Percentiles rank a stretch among this genome's conserved stretches.
Conservation (phyloP, 2,888 invertebrate species). For the Rhamnusium bicolor region DNA sequence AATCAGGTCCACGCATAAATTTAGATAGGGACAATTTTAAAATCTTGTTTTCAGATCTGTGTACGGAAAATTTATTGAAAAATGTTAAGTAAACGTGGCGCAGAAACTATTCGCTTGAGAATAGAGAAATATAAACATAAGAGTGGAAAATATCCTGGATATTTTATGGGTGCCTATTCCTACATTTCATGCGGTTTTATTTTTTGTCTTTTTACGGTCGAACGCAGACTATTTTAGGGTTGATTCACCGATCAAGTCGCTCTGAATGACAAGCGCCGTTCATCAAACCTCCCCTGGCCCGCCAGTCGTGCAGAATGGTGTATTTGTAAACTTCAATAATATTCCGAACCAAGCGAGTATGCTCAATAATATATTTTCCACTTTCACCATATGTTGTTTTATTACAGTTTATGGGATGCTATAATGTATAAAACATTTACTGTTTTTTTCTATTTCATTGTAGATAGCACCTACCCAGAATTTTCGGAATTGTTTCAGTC, state of each 20-base stretch:
- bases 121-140: slow-evolving; percentile 18
- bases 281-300: slow-evolving; percentile 55
- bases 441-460: neutral
- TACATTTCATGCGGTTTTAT: slow-evolving; percentile 50
- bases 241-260: slow-evolving; percentile 63
- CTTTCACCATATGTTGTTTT: slow-evolving; percentile 14
- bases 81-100: slow-evolving; percentile 9
- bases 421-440: neutral
- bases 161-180: slow-evolving; percentile 50
- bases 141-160: slow-evolving; percentile 44
- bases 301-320: slow-evolving; percentile 24
- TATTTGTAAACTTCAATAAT: slow-evolving; percentile 35
- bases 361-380: slow-evolving; percentile 18
- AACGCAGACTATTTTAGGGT: slow-evolving; percentile 61
- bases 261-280: slow-evolving; percentile 60
- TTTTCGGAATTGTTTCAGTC: neutral
- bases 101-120: slow-evolving; percentile 12
- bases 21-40: too few species aligned
- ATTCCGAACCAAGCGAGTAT: slow-evolving; percentile 13
- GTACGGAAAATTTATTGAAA: neutral
- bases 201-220: slow-evolving; percentile 59
- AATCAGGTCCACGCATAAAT: too few species aligned
- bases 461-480: neutral
- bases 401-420: neutral
- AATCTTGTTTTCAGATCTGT: too few species aligned